A percentile compares a stretch with the other conserved stretches of the same genome.
These are phyloP conservation scores for Drosophila lini DNA, from an alignment of 1,140 invertebrate genomes.

Conservation along the genomic window DNA sequence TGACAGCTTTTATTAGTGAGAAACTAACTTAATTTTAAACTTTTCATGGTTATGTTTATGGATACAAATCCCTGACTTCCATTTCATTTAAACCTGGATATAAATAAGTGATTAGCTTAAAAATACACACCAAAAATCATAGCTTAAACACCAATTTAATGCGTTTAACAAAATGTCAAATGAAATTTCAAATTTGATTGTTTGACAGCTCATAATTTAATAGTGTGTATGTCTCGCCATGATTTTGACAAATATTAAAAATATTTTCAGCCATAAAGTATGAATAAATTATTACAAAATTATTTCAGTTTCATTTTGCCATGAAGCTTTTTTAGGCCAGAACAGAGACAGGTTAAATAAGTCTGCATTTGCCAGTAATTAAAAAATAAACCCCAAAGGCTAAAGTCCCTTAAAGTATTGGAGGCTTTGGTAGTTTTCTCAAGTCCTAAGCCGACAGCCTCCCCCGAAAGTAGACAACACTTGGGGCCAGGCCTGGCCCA, in stretches of 20 bases:
- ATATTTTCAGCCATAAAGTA: slow-evolving; percentile 1
- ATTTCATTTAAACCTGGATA: neutral
- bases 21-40: neutral
- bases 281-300: slow-evolving; percentile 4
- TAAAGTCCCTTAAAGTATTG: neutral
- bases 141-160: neutral
- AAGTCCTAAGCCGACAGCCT: neutral
- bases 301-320: neutral
- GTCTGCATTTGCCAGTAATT: neutral
- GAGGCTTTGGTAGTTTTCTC: neutral
- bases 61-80: neutral
- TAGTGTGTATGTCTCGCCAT: slow-evolving; percentile 13
- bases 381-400: neutral
- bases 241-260: slow-evolving; percentile 14
- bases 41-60: neutral
- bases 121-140: neutral
- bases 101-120: slow-evolving; percentile 5
- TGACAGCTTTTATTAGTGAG: neutral
- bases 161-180: slow-evolving; percentile 11
- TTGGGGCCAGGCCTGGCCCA: neutral
- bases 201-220: slow-evolving; percentile 26
- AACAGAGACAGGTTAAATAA: neutral
- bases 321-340: neutral
- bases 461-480: slow-evolving; percentile 33
- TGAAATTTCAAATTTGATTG: slow-evolving; percentile 12